A percentile compares a stretch with the other conserved stretches of the same genome.
phyloP scores from a whole-genome alignment of 2,113 vertebrate species.

The Oophaga pumilio region DNA sequence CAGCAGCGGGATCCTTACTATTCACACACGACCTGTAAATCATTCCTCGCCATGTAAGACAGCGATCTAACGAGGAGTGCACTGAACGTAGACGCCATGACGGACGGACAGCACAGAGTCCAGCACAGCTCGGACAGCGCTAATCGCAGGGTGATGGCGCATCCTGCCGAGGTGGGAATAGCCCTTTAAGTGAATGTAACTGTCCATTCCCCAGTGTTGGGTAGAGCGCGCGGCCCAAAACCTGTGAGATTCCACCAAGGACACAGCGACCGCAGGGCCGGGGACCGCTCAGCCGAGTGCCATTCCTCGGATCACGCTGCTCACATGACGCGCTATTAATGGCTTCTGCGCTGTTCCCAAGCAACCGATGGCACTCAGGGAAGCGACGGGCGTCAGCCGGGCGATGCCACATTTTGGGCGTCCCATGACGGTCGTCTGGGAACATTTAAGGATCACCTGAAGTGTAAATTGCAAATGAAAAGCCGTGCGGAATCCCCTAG shows the following conservation, averaged over 20 bases:
- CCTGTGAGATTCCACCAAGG: background rate
- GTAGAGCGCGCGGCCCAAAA: too few species aligned
- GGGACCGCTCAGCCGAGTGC: background rate
- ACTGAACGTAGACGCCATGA: too few species aligned
- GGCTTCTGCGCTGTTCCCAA: slow-evolving; percentile 1
- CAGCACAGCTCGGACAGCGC: too few species aligned
- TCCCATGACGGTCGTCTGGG: too few species aligned
- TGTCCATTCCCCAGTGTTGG: too few species aligned
- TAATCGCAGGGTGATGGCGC: too few species aligned
- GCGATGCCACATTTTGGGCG: background rate
- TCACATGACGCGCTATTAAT: background rate
- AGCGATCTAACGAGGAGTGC: too few species aligned
- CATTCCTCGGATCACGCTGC: background rate
- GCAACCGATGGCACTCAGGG: background rate
- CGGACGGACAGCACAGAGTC: too few species aligned
- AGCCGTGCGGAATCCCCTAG: background rate
- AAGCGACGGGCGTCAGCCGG: background rate
- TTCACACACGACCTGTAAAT: background rate
- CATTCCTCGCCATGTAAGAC: background rate
- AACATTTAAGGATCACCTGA: too few species aligned
- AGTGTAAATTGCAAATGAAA: too few species aligned
- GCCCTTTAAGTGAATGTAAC: too few species aligned
- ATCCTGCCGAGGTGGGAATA: too few species aligned
- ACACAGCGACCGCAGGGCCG: background rate
- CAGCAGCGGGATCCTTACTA: background rate